Evolutionary conservation across 2,113 vertebrate species (phyloP).

Genomic region (Hyla sarda): DNA sequence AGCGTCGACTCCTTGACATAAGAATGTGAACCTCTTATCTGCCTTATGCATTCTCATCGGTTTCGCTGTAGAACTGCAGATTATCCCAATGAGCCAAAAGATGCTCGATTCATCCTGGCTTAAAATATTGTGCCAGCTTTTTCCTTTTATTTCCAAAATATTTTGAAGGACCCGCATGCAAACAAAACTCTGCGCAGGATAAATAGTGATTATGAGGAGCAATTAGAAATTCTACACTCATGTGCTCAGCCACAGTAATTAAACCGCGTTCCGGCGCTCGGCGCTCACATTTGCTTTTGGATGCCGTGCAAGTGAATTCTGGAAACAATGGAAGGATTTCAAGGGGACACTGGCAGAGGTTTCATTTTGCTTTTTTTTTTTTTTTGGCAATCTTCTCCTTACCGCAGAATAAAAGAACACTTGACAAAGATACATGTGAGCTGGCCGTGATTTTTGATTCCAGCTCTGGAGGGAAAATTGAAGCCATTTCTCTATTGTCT

Average conservation of each 20-base stretch:
- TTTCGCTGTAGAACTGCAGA: background rate
- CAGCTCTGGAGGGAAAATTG: constrained; percentile 43
- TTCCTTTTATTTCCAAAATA: constrained; percentile 39
- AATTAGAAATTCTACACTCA: constrained; percentile 51
- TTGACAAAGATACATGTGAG: constrained; percentile 56
- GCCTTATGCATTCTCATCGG: background rate
- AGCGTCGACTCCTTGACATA: background rate
- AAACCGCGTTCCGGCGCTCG: constrained; percentile 10
- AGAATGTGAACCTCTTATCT: background rate
- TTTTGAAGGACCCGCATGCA: constrained; percentile 32
- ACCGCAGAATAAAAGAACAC: constrained; percentile 30
- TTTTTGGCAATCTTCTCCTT: constrained; percentile 12
- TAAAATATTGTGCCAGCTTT: background rate
- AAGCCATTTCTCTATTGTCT: constrained; percentile 47
- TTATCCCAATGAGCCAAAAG: background rate
- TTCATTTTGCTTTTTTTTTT: background rate
- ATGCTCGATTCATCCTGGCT: background rate
- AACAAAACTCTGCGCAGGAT: background rate
- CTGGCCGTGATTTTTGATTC: constrained; percentile 43
- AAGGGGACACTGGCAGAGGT: constrained; percentile 39
- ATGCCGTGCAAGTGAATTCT: constrained; percentile 35
- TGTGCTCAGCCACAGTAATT: constrained; percentile 36
- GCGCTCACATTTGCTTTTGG: constrained; percentile 34
- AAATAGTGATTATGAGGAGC: background rate
- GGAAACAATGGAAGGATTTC: constrained; percentile 49